Evolutionary conservation across 1,140 invertebrate species (phyloP).

Genomic region (Aphelenchoides besseyi): DNA sequence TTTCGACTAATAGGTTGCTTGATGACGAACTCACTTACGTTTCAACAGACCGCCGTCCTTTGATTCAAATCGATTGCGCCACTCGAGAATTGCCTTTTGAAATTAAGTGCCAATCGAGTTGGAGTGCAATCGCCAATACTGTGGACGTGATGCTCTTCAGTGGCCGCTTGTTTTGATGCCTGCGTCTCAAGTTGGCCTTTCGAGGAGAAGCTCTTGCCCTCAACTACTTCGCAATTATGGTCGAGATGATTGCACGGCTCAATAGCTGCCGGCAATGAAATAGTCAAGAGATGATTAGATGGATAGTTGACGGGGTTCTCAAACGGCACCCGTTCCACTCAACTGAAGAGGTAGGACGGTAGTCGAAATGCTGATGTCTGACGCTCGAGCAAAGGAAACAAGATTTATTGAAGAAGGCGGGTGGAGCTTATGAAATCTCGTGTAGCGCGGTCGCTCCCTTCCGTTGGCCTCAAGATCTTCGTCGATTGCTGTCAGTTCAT

Average conservation of each 20-base stretch:
- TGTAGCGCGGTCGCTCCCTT: no score
- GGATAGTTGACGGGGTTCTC: neutral
- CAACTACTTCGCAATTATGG: neutral
- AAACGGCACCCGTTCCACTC: constrained; percentile 5
- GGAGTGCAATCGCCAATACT: neutral
- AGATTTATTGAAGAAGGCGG: no score
- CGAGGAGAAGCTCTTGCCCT: neutral
- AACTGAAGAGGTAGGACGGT: neutral
- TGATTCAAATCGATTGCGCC: neutral
- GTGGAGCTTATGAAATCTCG: no score
- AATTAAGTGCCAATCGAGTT: neutral
- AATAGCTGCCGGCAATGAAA: neutral
- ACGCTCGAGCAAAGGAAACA: no score
- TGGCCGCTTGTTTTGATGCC: neutral
- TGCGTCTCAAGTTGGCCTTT: neutral
- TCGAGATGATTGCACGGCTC: neutral
- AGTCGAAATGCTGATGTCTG: no score
- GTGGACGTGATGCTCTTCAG: neutral
- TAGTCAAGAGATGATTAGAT: neutral
- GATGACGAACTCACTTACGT: constrained; percentile 2
- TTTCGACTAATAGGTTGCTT: no score
- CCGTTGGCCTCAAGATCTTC: no score
- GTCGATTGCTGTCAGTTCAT: no score
- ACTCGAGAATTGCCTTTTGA: neutral
- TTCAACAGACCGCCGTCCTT: neutral